Evolutionary conservation across 2,888 invertebrate genomes (phyloP).

Genomic region (Nomada lathburiana): DNA sequence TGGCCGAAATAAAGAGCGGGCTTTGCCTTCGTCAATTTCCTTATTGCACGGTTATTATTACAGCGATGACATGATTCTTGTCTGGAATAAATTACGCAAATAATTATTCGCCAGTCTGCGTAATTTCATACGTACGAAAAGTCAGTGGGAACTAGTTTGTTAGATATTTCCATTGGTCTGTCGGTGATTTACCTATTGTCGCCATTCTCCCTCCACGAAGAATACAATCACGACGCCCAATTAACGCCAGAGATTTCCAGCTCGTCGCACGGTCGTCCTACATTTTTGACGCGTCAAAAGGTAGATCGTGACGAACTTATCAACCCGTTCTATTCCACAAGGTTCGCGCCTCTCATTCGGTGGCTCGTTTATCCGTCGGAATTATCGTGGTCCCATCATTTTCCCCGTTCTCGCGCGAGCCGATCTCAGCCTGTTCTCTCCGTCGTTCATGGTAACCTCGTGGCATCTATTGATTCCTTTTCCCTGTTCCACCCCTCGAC

Average conservation of each 20-base stretch:
- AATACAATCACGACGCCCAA: no score
- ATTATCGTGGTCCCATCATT: conserved; percentile 35
- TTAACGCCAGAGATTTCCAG: no score
- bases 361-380: conserved; percentile 39
- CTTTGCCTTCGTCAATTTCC: not conserved
- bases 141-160: no score
- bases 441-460: conserved; percentile 30
- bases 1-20: not conserved
- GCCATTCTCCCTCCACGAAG: no score
- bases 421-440: conserved; percentile 12
- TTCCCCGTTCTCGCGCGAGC: not conserved
- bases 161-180: no score
- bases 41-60: not conserved
- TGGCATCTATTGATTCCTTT: conserved; percentile 52
- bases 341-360: not conserved
- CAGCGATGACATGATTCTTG: not conserved
- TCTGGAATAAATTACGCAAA: no score
- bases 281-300: no score
- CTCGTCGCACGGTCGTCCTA: no score
- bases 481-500: conserved; percentile 2
- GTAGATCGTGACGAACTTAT: no score
- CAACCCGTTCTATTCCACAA: not conserved
- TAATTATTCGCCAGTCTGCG: no score
- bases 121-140: no score
- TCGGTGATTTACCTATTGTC: no score